Evolutionary conservation across 2,113 vertebrate species (phyloP).

Genomic region (Lucifuga dentata): DNA sequence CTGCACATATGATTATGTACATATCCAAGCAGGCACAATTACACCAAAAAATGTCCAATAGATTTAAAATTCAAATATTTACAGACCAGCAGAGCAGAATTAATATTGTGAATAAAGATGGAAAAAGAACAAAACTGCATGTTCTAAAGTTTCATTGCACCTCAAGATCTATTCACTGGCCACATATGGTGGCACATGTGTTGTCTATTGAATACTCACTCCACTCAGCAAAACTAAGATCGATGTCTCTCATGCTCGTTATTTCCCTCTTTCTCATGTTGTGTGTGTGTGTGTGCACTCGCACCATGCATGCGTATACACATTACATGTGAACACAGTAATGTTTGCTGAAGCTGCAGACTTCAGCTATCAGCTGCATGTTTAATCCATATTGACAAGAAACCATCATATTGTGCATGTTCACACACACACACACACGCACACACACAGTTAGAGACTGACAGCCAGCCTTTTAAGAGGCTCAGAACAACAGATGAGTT

Average conservation of each 20-base stretch:
- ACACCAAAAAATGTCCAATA: not conserved
- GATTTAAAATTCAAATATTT: constrained; percentile 4
- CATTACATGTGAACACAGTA: not conserved
- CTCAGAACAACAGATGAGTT: constrained; percentile 12
- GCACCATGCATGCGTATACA: not conserved
- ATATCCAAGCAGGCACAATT: constrained; percentile 1
- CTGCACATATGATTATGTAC: not conserved
- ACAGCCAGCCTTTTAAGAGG: constrained; percentile 8
- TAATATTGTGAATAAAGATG: not conserved
- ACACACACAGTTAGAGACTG: not conserved
- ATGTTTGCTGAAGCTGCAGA: constrained; percentile 34
- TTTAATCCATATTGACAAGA: constrained; percentile 65
- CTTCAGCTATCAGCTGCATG: constrained; percentile 45
- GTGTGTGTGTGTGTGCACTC: constrained; percentile 5
- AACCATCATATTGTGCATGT: constrained; percentile 13
- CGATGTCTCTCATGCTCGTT: too few relatives aligned
- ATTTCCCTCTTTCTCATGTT: not conserved
- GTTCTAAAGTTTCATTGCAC: constrained; percentile 10
- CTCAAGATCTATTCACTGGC: not conserved
- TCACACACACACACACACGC: not conserved
- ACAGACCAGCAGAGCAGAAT: not conserved
- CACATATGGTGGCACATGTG: not conserved
- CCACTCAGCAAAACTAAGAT: too few relatives aligned
- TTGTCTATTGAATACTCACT: not conserved
- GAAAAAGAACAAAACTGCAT: constrained; percentile 3